These are phyloP conservation scores for Metopia argyrocephala DNA, from an alignment of 2,888 invertebrate species.

Conservation along the genomic window DNA sequence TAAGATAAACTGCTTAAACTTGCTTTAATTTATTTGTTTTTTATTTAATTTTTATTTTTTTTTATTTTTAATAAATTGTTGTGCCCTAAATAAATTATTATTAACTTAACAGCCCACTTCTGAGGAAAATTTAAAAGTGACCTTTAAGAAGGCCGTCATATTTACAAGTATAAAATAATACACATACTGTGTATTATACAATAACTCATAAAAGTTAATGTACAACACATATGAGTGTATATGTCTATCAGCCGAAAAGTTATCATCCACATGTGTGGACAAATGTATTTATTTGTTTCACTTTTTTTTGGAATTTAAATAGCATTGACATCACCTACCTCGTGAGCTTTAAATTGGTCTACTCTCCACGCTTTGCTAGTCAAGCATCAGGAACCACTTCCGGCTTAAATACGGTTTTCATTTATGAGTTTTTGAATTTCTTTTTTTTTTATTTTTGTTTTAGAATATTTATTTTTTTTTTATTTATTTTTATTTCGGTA, in stretches of 20 bases:
- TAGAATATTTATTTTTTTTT: conserved; percentile 28
- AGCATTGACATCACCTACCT: conserved; percentile 76
- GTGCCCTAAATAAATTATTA: no score
- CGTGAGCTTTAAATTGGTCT: conserved; percentile 60
- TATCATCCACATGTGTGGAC: background rate
- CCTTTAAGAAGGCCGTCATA: conserved; percentile 36
- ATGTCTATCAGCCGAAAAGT: background rate
- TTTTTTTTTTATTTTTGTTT: background rate
- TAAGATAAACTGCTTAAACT: no score
- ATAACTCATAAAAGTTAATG: background rate
- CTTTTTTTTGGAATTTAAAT: conserved; percentile 27
- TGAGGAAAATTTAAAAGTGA: conserved; percentile 19
- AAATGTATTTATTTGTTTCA: background rate
- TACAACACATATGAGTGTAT: background rate
- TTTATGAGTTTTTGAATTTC: conserved; percentile 32
- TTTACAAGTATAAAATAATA: no score
- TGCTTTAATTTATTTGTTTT: no score
- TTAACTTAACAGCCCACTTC: background rate
- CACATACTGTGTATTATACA: no score
- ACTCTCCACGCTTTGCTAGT: conserved; percentile 77
- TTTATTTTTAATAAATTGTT: no score
- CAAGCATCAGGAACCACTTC: conserved; percentile 78
- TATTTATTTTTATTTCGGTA: conserved; percentile 40
- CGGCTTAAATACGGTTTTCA: conserved; percentile 67
- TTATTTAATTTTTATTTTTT: no score